phyloP scores from a whole-genome alignment of 2,113 vertebrate genomes.

The Camelus bactrianus region DNA sequence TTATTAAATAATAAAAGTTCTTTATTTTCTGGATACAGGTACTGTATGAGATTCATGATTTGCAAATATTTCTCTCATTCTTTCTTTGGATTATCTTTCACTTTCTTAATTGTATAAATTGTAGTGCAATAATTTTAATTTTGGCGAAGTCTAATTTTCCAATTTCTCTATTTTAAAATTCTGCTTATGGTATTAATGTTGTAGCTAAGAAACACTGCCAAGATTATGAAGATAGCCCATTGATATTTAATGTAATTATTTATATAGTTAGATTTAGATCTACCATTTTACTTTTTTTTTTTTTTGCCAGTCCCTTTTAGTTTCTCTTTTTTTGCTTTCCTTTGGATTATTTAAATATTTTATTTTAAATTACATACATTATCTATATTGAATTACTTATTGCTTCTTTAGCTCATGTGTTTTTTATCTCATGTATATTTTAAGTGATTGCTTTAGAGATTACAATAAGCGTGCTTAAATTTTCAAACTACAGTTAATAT shows the following conservation, averaged over 20 bases:
- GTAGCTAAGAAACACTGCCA: neutral
- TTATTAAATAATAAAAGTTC: neutral
- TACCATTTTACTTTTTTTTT: neutral
- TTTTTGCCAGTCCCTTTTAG: neutral
- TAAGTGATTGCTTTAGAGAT: neutral
- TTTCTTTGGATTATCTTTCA: neutral
- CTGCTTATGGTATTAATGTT: neutral
- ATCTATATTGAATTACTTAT: neutral
- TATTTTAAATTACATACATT: neutral
- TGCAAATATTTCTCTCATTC: neutral
- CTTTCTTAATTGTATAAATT: neutral
- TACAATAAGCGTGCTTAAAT: neutral
- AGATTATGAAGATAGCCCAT: neutral
- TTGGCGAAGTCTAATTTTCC: neutral
- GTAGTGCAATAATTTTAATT: neutral
- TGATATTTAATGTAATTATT: neutral
- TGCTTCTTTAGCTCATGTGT: neutral
- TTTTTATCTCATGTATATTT: neutral
- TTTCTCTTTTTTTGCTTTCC: neutral
- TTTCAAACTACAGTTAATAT: neutral
- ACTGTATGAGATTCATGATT: neutral
- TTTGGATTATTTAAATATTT: neutral
- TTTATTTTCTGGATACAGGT: neutral
- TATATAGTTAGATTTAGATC: neutral
- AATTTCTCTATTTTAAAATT: neutral